Evolutionary conservation across 1,140 invertebrate genomes (phyloP).

Genomic region (Pogonognathellus flavescens): DNA sequence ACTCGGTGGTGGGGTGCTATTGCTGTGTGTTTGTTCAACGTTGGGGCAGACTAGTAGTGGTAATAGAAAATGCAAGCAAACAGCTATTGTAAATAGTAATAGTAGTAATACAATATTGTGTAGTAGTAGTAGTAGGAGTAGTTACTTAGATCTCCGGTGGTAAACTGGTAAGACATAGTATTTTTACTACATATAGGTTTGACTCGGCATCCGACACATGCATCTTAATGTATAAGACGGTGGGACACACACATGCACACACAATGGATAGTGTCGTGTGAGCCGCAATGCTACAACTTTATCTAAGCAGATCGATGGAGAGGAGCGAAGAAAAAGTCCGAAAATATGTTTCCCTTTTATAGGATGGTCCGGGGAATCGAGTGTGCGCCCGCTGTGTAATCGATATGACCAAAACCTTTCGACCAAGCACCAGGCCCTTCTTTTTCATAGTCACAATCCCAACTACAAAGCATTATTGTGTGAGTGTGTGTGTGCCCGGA

Average conservation of each 20-base stretch:
- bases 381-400: constrained; percentile 60
- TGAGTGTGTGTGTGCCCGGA: constrained; percentile 1
- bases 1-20: neutral
- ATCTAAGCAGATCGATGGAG: constrained; percentile 66
- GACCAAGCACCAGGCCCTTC: constrained; percentile 33
- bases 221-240: constrained; percentile 36
- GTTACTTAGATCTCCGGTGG: no score
- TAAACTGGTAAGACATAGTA: no score
- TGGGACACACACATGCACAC: neutral
- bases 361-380: constrained; percentile 59
- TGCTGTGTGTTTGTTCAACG: neutral
- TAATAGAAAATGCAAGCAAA: no score
- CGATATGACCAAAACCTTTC: constrained; percentile 61
- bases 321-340: constrained; percentile 65
- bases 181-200: no score
- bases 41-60: neutral
- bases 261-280: constrained; percentile 54
- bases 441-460: constrained; percentile 23
- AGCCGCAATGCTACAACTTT: constrained; percentile 62
- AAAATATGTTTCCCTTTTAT: constrained; percentile 61
- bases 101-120: neutral
- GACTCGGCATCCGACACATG: no score
- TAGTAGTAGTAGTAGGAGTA: neutral
- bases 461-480: constrained; percentile 41
- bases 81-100: neutral